Base-by-base conservation (phyloP, 2,797 vertebrate species). In the Coranthus polyacanthus region DNA sequence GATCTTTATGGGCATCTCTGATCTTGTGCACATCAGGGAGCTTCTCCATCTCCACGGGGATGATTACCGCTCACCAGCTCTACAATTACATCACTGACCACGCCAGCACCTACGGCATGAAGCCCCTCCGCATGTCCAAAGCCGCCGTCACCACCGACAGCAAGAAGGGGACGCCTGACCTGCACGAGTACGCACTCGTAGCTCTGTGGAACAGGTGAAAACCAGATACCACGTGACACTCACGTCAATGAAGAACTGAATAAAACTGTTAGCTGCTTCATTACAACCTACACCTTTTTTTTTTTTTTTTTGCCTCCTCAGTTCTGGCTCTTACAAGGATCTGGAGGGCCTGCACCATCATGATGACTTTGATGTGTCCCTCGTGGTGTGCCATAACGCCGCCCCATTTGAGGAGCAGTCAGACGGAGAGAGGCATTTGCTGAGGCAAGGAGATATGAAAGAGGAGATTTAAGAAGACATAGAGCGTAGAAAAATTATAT, bases 81-180 rank as follows among this genome's bases (percentile, higher is more conserved):
- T 99, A 99, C 88, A 99, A 98, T 86, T 99, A 99, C 72, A 97
- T 99, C 0, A 98, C 96, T 0, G 98, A 99, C 90, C 98, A 99
- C 0, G 96, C 98, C 74, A 95, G 94, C 77, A 96, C 95, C 43
- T 99, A 99, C 32, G 94, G 95, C 82, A 98, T 99, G 97, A 99
- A 99, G 87, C 98, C 98, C 0, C 56, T 99, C 1, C 95, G 97
- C 36, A 98, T 99, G 97, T 96, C 95, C 67, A 96, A 96, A 43
- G 86, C 93, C 0, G 80, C 94, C 8, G 84, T 42, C 0, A 41
- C 85, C 60, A 63, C 29, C 0, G 96, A 96, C 62, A 91, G 55
- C 87, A 96, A 95, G 87, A 97, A 96, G 75, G 95, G 94, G 24
- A 72, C 81, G 0, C 89, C 94, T 0, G 98, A 99, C 60, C 93